Conservation (phyloP, 2,888 invertebrate genomes). For the Pristionchus entomophagus region DNA sequence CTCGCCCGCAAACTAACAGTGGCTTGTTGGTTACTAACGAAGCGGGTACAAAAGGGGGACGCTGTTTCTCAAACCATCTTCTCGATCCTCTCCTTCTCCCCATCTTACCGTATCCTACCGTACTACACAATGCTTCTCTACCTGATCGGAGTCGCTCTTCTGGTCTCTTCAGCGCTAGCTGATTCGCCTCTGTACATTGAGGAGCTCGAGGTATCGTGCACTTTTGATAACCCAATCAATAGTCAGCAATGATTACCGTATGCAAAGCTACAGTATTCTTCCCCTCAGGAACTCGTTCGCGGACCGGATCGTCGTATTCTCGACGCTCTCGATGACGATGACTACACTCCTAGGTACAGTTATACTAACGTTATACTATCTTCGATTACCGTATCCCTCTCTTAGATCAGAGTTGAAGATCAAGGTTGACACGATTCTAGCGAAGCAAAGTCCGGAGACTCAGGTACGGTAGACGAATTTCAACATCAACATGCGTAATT, state of each 20-base stretch:
- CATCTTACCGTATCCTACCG: conserved; percentile 3
- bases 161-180: not conserved
- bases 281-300: not conserved
- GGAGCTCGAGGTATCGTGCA: not conserved
- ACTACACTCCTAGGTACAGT: not conserved
- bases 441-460: not conserved
- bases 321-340: not conserved
- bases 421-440: not conserved
- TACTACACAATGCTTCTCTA: not conserved
- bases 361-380: not conserved
- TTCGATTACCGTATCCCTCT: not conserved
- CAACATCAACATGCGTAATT: too few species aligned
- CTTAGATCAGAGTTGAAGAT: conserved; percentile 6
- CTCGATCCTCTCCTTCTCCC: too few species aligned
- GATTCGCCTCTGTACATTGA: conserved; percentile 4
- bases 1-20: too few species aligned
- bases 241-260: not conserved
- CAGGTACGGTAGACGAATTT: not conserved
- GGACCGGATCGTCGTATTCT: not conserved
- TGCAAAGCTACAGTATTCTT: conserved; percentile 10
- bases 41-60: too few species aligned
- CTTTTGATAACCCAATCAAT: not conserved
- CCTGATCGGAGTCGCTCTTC: not conserved
- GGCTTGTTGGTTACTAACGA: too few species aligned
- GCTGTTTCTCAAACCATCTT: too few species aligned